Percentiles rank a stretch among this genome's conserved stretches.
Conservation (phyloP, 1,140 invertebrate species). For the Arctopsyche grandis region DNA sequence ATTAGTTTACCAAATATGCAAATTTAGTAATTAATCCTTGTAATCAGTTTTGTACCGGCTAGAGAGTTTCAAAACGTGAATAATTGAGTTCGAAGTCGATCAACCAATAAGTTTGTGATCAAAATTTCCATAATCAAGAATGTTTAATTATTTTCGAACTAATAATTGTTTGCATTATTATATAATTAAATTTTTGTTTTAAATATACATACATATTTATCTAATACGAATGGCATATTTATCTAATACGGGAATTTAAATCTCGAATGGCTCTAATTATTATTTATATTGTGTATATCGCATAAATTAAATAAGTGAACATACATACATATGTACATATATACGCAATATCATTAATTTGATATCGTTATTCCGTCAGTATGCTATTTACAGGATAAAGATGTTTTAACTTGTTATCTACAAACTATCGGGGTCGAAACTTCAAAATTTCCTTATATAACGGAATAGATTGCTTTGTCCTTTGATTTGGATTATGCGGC, state of each 20-base stretch:
- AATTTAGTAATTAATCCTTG: constrained; percentile 10
- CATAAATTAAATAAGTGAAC: no score
- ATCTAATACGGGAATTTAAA: no score
- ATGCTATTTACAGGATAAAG: neutral
- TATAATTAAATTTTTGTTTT: no score
- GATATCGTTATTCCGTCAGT: no score
- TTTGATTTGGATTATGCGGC: constrained; percentile 24
- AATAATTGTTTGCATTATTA: no score
- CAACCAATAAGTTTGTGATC: neutral
- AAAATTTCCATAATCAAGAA: neutral
- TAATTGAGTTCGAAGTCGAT: constrained; percentile 16
- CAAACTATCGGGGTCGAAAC: neutral
- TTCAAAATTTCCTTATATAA: neutral
- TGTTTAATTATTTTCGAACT: no score
- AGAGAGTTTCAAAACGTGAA: constrained; percentile 1
- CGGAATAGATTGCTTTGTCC: constrained; percentile 5
- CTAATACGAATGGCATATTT: no score
- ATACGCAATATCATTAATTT: no score
- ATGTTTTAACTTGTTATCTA: neutral
- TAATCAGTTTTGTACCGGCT: neutral
- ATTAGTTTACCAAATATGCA: constrained; percentile 9
- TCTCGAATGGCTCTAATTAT: no score
- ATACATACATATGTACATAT: no score
- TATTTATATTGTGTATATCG: no score
- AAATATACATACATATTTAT: no score